phyloP scores from a whole-genome alignment of 2,888 invertebrate species.

The Zaprionus lineosus region DNA sequence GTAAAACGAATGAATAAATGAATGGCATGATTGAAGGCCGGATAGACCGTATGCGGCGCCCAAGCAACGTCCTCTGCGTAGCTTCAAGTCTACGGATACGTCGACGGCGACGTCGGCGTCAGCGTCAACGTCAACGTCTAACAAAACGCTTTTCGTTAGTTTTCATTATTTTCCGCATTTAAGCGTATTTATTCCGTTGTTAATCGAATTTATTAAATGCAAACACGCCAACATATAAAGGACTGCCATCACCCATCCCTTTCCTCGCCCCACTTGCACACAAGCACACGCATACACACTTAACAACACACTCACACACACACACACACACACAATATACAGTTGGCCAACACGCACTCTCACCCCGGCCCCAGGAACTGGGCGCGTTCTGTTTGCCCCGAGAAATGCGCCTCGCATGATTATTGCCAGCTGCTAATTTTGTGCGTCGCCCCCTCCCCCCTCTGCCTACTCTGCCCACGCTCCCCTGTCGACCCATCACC shows the following conservation, averaged over 20 bases:
- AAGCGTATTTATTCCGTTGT: slow-evolving; percentile 80
- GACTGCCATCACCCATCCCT: slow-evolving; percentile 18
- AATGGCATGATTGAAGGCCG: slow-evolving; percentile 76
- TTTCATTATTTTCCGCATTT: slow-evolving; percentile 79
- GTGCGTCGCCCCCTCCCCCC: slow-evolving; percentile 48
- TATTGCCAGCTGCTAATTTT: slow-evolving; percentile 72
- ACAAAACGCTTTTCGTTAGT: slow-evolving; percentile 79
- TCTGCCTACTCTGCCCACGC: slow-evolving; percentile 13
- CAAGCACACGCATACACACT: slow-evolving; percentile 30
- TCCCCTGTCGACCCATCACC: slow-evolving; percentile 47
- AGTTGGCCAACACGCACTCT: slow-evolving; percentile 55
- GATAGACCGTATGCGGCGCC: slow-evolving; percentile 72
- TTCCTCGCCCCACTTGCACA: slow-evolving; percentile 1
- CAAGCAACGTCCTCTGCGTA: slow-evolving; percentile 29
- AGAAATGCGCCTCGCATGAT: slow-evolving; percentile 71
- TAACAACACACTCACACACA: slow-evolving; percentile 14
- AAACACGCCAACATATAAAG: slow-evolving; percentile 75
- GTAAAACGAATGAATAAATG: slow-evolving; percentile 76
- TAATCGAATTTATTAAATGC: slow-evolving; percentile 81
- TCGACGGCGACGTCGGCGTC: slow-evolving; percentile 21
- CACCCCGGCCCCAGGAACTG: slow-evolving; percentile 34
- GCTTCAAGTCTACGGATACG: slow-evolving; percentile 8
- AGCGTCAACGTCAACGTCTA: slow-evolving; percentile 46
- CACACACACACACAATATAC: slow-evolving; percentile 11
- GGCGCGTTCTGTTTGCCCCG: slow-evolving; percentile 71